Base-by-base conservation (phyloP, 2,113 vertebrate species). In the Pelecanus crispus region DNA sequence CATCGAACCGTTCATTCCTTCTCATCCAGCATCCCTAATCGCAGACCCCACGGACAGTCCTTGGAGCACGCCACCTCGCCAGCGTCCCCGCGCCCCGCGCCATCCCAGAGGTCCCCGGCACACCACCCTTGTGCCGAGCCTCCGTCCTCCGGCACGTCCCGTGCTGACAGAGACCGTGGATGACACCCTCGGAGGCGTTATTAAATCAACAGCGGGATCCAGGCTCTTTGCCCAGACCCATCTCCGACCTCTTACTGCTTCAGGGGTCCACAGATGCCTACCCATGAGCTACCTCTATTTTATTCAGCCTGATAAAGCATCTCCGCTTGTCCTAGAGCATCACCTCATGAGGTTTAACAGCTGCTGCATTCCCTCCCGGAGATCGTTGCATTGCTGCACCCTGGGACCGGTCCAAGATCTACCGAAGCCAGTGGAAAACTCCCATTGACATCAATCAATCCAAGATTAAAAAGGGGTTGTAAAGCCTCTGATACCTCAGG, bases 401-500 rank as follows among this genome's bases (percentile, higher is more conserved):
- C 87, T 90, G 95, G 94, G 94, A 68, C 52, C 29, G 3, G 70
- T 47, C 91, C 93, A 92, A 80, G 74, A 22, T 49, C 83, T 8
- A 3, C 32, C 1, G 12, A 50, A 90, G 71, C 36, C 68, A 21
- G 38, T 38, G 66, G 81, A 93, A 94, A 97, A 73, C 53, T 90
- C 67, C 81, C 63, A 28, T 6, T 13, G 74, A 55, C 79, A 86
- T 92, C 90, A 47, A 77, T 87, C 93, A 93, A 72, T 62, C 74
- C 17, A 1, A 38, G 90, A 66, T 55, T 49, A 50, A 81, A 82
- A 78, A 50, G 81, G 24, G 70, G 56, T 90, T 75, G 36, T 17
- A 71, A 42, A 86, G 75, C 42, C 87, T 38, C 13, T 8, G 62
- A 18, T n/a, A 61, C 71, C 81, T 65, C 74, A 13, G 67, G 90